Evolutionary conservation across 2,113 vertebrate species (phyloP).

Genomic region (Odobenus rosmarus): DNA sequence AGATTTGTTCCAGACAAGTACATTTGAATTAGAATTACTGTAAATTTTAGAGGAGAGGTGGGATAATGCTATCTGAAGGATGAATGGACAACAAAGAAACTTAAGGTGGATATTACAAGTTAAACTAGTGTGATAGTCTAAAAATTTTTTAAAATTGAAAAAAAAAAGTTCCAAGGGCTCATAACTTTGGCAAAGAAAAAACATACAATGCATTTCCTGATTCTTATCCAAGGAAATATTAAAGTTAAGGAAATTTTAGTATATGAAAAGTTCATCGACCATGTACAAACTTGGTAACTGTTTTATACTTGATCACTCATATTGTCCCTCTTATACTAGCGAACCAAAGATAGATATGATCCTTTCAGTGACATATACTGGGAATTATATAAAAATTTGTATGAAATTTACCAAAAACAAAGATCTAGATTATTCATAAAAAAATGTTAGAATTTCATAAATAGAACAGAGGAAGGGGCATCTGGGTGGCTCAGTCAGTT

Average conservation of each 20-base stretch:
- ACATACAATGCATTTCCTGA: neutral
- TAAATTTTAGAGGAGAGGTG: constrained; percentile 10
- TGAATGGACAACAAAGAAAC: neutral
- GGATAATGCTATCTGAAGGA: constrained; percentile 3
- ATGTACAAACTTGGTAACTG: constrained; percentile 13
- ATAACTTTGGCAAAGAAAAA: constrained; percentile 7
- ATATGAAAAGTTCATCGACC: neutral
- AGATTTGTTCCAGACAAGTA: neutral
- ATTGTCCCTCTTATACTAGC: neutral
- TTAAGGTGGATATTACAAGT: neutral
- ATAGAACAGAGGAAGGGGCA: neutral
- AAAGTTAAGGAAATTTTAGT: constrained; percentile 1
- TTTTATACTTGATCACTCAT: neutral
- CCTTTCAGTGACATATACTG: neutral
- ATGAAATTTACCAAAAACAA: constrained; percentile 8
- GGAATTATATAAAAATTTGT: neutral
- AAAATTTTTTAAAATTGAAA: constrained; percentile 21
- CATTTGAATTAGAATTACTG: constrained; percentile 12
- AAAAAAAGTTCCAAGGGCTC: neutral
- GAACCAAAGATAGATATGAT: constrained; percentile 4
- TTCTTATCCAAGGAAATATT: constrained; percentile 6
- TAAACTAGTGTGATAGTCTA: neutral
- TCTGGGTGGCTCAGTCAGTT: neutral
- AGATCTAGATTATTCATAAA: neutral
- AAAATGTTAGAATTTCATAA: neutral